Conservation (phyloP, 2,797 vertebrate species). For the Manis javanica region DNA sequence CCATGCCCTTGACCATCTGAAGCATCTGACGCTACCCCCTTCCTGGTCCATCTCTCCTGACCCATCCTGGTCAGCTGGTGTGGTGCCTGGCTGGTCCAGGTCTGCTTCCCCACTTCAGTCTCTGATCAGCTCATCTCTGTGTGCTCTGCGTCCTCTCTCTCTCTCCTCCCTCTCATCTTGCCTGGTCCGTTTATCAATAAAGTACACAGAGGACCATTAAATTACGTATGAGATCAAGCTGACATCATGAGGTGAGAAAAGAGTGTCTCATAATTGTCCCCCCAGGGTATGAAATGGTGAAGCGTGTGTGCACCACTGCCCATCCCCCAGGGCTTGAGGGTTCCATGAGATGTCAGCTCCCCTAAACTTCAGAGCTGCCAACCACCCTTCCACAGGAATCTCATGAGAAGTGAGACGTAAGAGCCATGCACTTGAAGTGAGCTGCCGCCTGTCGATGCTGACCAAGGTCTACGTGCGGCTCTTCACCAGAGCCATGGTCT, state of each 20-base stretch:
- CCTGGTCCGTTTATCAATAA: background rate
- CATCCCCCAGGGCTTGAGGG: rapidly evolving
- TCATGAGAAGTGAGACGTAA: rapidly evolving
- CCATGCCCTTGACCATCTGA: too few species aligned
- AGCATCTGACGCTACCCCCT: background rate
- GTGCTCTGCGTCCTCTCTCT: background rate
- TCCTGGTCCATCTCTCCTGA: background rate
- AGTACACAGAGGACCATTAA: background rate
- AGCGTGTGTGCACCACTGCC: background rate
- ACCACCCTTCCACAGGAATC: rapidly evolving
- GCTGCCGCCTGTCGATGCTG: rapidly evolving
- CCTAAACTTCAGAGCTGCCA: background rate
- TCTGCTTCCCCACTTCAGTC: background rate
- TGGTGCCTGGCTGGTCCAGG: rapidly evolving
- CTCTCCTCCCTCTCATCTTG: background rate
- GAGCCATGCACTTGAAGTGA: rapidly evolving
- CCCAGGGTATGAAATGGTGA: background rate
- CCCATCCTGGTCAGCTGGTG: too few species aligned
- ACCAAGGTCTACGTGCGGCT: rapidly evolving
- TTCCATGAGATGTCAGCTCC: background rate
- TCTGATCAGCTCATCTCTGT: background rate
- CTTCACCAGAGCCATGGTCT: rapidly evolving
- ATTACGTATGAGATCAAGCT: background rate
- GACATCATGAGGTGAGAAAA: background rate
- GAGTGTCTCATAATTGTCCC: background rate